Conservation (phyloP, 2,797 vertebrate genomes). For the Anabas testudineus region DNA sequence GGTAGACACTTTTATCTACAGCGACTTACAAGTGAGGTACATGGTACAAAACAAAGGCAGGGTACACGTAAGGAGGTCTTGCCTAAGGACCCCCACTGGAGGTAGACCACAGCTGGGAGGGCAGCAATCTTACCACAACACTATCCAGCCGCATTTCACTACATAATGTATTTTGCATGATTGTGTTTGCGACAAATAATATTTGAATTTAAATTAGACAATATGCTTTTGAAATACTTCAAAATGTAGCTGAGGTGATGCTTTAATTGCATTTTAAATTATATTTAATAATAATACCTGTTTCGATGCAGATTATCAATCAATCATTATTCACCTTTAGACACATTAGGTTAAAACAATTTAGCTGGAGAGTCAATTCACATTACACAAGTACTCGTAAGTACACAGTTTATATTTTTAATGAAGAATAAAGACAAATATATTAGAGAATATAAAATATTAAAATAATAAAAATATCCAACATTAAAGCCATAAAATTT, state of each 20-base stretch:
- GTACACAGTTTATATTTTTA: neutral
- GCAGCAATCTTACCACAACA: too few relatives aligned
- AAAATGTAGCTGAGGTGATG: neutral
- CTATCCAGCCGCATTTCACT: too few relatives aligned
- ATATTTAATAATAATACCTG: neutral
- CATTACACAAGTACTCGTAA: neutral
- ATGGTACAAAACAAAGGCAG: too few relatives aligned
- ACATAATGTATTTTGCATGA: too few relatives aligned
- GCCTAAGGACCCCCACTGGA: too few relatives aligned
- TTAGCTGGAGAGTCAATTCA: neutral
- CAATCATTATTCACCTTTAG: neutral
- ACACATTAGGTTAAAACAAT: neutral
- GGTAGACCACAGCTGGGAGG: too few relatives aligned
- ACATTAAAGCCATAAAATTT: too few relatives aligned
- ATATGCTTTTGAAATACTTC: conserved; percentile 1
- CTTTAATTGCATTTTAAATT: conserved; percentile 1
- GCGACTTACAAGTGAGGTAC: too few relatives aligned
- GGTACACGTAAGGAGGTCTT: too few relatives aligned
- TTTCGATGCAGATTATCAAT: conserved; percentile 13
- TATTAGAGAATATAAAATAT: neutral
- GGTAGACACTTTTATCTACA: too few relatives aligned
- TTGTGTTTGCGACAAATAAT: too few relatives aligned
- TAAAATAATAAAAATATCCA: neutral
- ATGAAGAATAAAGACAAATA: neutral
- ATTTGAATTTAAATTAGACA: too few relatives aligned